Evolutionary conservation across 2,888 invertebrate genomes (phyloP), one percentile per base, ranked within the genome.

Genomic region (Dynastes hyllus): DNA sequence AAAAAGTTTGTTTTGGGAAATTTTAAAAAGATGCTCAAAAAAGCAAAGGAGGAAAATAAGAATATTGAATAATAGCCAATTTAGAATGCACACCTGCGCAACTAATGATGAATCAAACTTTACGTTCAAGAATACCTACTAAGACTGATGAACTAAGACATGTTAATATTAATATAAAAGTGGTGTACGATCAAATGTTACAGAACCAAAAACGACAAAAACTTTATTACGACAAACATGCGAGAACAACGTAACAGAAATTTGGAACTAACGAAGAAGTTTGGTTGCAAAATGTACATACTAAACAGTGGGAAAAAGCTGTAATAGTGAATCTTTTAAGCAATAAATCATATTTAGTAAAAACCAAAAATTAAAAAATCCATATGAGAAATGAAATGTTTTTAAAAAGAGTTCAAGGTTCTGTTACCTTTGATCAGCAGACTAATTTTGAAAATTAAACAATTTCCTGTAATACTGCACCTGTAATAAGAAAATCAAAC

Each of bases 71-170:
- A 27, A 6, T 77, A 9, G 32, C 77, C n/a, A 55, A 55, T 1
- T 16, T 67, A 16, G 55, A 51, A 13, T 51, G 32, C 13, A 27
- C 77, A 69, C 69, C 69, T 29, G 27, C 66, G 9, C 58, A 77
- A 16, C 22, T 69, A 29, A 13, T 69, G 55, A 13, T 55, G 50
- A 58, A 55, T 58, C 11, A 58, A 55, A 50, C 27, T 32, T 55
- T 77, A 69, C 67, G 40, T 53, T 51, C 40, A 29, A 51, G 29
- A 13, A 16, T 77, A 55, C 69, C 69, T 27, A 77, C 27, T 16
- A 5, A 4, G 5, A 16, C 5, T 2, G n/a, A n/a, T 6, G 11
- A 53, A 5, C n/a, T 16, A 3, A 53, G 11, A 53, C 53, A 51
- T 51, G n/a, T 2, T n/a, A 16, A 9, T 16, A 2, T 53, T 5